Conservation (phyloP, 2,888 invertebrate genomes). For the Ceriagrion tenellum region DNA sequence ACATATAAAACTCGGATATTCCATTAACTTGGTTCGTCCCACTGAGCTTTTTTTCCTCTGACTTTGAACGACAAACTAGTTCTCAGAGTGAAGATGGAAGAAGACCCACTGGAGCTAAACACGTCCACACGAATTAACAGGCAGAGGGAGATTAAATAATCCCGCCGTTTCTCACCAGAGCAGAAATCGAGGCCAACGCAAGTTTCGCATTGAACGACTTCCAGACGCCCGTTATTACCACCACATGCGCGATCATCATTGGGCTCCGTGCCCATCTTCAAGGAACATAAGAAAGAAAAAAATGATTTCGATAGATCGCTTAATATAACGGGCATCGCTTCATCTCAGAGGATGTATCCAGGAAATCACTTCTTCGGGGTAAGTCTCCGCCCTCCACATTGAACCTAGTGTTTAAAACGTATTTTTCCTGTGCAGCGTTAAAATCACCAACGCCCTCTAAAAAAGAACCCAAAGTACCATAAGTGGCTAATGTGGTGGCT, state of each 20-base stretch:
- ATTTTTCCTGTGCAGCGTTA: not conserved
- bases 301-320: not conserved
- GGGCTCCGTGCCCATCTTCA: not conserved
- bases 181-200: not conserved
- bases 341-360: not conserved
- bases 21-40: not conserved
- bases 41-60: not conserved
- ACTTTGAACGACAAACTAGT: conserved; percentile 18
- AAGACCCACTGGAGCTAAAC: not conserved
- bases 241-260: not conserved
- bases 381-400: not conserved
- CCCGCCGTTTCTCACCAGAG: not conserved
- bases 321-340: conserved; percentile 6
- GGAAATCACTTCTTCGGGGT: not conserved
- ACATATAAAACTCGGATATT: not conserved
- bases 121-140: not conserved
- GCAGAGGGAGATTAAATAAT: not conserved
- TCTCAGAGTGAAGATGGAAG: not conserved
- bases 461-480: not conserved
- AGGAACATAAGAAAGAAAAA: not conserved
- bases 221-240: not conserved
- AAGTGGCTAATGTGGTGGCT: not conserved
- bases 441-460: not conserved
- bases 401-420: too few species aligned
- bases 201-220: conserved; percentile 9